Base-by-base conservation (phyloP, 2,113 vertebrate genomes). In the Lonchura striata region DNA sequence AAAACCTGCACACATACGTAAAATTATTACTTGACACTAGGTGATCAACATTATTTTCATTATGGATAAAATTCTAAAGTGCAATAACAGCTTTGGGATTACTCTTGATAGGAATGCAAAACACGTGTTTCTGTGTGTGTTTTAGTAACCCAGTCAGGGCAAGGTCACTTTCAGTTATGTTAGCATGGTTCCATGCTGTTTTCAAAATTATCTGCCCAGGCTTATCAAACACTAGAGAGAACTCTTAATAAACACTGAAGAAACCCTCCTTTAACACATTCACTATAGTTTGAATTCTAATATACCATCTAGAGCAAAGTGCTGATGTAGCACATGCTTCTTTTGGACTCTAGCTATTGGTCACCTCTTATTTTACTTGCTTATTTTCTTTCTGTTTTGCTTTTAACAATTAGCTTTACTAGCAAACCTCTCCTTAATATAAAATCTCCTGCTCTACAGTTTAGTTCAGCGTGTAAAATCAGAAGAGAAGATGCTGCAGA, bases 71-170 rank as follows among this genome's bases (percentile, higher is more conserved):
- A 65, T 31, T 61, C 20, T 24, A 24, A 64, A 56, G 31, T 18
- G 3, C 18, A 75, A 14, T 8, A 80, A 53, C 10, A 81, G 46
- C 19, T 52, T 64, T 57, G 12, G 5, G 9, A 47, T 64, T 22
- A 66, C 64, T 37, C 35, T 19, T 30, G 12, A 8, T 65, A 69
- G 3, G 6, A 93, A 82, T 6, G 13, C 19, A 63, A 42, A 80
- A 12, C 11, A 12, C 0, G 6, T 19, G 19, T 15, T 44, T 78
- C 4, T 59, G 1, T 20, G 5, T 13, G 0, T 30, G 22, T 18
- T 46, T 79, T 8, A 33, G 16, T 13, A 70, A 74, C 15, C 0
- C 0, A 6, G 33, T 14, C 31, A 61, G 18, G 9, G 24, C 27
- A 50, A 82, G 42, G 39, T 47, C 52, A 71, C 31, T 75, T 52